phyloP scores from a whole-genome alignment of 2,113 vertebrate species.

The Lutjanus erythropterus region DNA sequence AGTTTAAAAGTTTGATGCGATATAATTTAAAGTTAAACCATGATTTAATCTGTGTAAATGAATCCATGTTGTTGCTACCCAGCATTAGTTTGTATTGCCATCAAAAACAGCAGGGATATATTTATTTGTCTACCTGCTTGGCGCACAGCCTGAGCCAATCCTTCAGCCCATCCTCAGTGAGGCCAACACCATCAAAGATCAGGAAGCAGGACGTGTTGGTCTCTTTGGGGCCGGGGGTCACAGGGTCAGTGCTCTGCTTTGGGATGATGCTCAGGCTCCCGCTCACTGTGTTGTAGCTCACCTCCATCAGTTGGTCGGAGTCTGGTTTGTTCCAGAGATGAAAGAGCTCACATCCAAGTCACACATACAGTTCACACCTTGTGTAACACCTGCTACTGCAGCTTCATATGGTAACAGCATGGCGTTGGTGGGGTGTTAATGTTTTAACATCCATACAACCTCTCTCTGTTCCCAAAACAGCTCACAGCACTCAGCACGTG shows the following conservation, averaged over 20 bases:
- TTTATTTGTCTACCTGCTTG: constrained; percentile 88
- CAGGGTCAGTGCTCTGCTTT: constrained; percentile 75
- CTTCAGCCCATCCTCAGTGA: constrained; percentile 92
- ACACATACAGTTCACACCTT: constrained; percentile 40
- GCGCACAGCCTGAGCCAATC: constrained; percentile 94
- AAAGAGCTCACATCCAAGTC: constrained; percentile 33
- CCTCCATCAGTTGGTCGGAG: constrained; percentile 88
- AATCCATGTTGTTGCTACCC: too few relatives aligned
- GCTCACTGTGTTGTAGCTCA: constrained; percentile 89
- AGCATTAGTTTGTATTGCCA: neutral
- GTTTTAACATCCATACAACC: constrained; percentile 50
- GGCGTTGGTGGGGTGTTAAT: constrained; percentile 63
- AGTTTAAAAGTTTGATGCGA: too few relatives aligned
- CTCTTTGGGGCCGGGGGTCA: constrained; percentile 60
- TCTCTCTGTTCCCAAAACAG: constrained; percentile 38
- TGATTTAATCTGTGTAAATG: too few relatives aligned
- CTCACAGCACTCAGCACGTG: constrained; percentile 44
- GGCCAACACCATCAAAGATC: constrained; percentile 90
- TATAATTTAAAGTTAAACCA: too few relatives aligned
- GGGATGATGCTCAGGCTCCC: constrained; percentile 87
- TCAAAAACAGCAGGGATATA: neutral
- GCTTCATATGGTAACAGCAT: constrained; percentile 51
- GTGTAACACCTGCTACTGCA: constrained; percentile 53
- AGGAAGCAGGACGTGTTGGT: constrained; percentile 86
- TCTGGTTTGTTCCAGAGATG: constrained; percentile 83